Conservation (phyloP, 2,888 invertebrate species). For the Augochlorella aurata region DNA sequence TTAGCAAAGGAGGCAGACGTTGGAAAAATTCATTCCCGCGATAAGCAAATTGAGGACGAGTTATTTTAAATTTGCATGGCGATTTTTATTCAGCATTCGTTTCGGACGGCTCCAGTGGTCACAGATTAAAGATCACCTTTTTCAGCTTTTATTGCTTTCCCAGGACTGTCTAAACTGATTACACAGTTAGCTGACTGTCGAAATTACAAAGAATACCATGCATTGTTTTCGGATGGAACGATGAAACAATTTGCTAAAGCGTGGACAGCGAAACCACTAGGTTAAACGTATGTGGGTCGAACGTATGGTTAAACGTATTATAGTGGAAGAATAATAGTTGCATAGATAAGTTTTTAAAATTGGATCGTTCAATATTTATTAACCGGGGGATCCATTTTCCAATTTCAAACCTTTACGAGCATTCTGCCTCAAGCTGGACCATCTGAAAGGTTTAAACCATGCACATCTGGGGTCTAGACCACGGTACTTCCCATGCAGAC, state of each 20-base stretch:
- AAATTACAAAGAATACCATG: conserved; percentile 18
- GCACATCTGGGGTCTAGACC: background rate
- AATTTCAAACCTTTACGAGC: background rate
- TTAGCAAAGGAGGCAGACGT: background rate
- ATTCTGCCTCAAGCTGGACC: background rate
- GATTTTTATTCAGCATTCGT: background rate
- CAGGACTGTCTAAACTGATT: conserved; percentile 23
- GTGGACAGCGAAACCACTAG: background rate
- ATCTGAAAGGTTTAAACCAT: background rate
- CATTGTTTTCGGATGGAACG: conserved; percentile 12
- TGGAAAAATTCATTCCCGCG: background rate
- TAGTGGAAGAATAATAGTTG: background rate
- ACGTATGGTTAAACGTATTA: no score
- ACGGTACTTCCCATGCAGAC: background rate
- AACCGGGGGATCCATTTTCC: background rate
- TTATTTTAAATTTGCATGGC: background rate
- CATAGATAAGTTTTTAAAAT: background rate
- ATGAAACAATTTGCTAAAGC: background rate
- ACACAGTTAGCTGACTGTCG: conserved; percentile 27
- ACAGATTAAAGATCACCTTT: conserved; percentile 11
- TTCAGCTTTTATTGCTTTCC: conserved; percentile 4
- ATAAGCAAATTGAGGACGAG: background rate
- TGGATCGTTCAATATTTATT: background rate
- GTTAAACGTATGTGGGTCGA: background rate
- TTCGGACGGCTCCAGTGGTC: background rate